phyloP scores from a whole-genome alignment of 2,113 vertebrate genomes.

The Tetrax tetrax region DNA sequence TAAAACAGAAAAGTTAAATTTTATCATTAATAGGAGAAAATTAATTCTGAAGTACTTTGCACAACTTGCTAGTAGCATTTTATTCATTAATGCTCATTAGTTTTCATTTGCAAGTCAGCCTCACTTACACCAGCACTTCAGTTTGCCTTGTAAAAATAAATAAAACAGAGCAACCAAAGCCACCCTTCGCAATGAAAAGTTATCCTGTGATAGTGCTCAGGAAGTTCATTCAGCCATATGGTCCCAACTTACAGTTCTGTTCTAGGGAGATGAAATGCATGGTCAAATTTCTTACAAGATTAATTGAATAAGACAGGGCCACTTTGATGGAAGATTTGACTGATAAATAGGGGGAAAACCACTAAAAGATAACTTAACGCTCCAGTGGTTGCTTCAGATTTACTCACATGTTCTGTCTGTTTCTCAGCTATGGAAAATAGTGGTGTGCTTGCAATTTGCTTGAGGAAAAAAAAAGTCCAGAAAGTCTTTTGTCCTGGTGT shows the following conservation, averaged over 20 bases:
- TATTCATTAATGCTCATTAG: neutral
- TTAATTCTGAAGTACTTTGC: neutral
- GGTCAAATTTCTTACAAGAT: slow-evolving; percentile 49
- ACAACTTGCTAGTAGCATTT: neutral
- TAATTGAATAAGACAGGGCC: slow-evolving; percentile 52
- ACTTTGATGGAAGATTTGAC: slow-evolving; percentile 50
- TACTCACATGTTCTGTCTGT: neutral
- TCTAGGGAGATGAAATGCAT: slow-evolving; percentile 52
- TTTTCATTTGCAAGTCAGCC: neutral
- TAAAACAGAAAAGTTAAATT: neutral
- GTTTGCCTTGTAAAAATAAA: neutral
- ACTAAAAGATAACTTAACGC: neutral
- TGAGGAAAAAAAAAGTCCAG: neutral
- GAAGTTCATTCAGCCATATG: slow-evolving; percentile 19
- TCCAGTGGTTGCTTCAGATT: neutral
- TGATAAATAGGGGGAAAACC: neutral
- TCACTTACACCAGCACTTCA: neutral
- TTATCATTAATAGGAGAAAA: too few relatives aligned
- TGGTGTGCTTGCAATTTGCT: neutral
- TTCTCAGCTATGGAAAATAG: neutral
- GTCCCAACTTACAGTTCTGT: slow-evolving; percentile 23
- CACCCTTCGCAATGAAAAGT: neutral
- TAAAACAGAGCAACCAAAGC: neutral
- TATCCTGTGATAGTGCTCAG: neutral
- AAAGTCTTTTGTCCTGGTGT: neutral